A percentile compares a stretch with the other conserved stretches of the same genome.
phyloP scores from a whole-genome alignment of 2,113 vertebrate species.

The Symphodus melops region DNA sequence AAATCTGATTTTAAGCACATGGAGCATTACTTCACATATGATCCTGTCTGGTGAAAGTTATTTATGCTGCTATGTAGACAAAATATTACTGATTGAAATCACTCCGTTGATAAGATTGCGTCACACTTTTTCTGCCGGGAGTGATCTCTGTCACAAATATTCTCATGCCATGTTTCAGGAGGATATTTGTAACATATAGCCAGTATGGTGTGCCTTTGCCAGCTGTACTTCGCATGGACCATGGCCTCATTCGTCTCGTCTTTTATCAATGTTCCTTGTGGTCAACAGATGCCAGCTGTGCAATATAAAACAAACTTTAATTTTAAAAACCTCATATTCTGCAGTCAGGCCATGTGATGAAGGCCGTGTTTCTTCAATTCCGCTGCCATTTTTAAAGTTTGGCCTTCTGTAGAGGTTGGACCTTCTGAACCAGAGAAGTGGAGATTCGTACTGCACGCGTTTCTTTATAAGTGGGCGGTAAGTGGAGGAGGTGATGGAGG shows the following conservation, averaged over 20 bases:
- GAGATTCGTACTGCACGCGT: conserved; percentile 14
- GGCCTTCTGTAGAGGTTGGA: conserved; percentile 18
- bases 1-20: too few relatives aligned
- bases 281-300: conserved; percentile 44
- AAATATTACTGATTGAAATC: background rate
- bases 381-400: conserved; percentile 36
- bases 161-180: background rate
- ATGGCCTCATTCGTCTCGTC: conserved; percentile 15
- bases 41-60: too few relatives aligned
- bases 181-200: conserved; percentile 26
- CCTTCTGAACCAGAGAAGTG: conserved; percentile 2
- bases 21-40: too few relatives aligned
- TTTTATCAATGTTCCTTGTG: conserved; percentile 51
- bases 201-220: conserved; percentile 43
- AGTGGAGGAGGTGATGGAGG: conserved; percentile 5
- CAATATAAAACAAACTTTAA: conserved; percentile 12
- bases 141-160: conserved; percentile 17
- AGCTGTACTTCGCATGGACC: conserved; percentile 23
- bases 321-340: conserved; percentile 15
- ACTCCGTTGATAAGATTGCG: conserved; percentile 13
- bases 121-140: background rate
- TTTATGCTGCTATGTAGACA: too few relatives aligned
- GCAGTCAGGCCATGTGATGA: conserved; percentile 25
- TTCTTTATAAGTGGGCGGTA: conserved; percentile 26
- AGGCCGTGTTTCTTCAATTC: conserved; percentile 48